Evolutionary conservation across 2,888 invertebrate genomes (phyloP), one percentile per base, ranked within the genome.

Genomic region (Torymus aiolomorphi): DNA sequence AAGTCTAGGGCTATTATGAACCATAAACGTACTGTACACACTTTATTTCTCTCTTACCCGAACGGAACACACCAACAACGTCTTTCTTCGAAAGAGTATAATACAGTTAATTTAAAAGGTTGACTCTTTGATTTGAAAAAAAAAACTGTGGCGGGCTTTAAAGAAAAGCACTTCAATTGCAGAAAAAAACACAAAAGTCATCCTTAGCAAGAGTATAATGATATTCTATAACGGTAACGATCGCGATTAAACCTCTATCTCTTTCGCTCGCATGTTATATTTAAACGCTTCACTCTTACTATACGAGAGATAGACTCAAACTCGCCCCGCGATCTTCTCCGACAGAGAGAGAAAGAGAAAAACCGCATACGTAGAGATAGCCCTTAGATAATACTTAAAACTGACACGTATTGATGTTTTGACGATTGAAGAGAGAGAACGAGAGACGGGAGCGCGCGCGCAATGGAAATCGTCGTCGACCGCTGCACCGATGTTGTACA

Each of bases 1-100:
- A 79, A 81, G 67, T 76, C 76, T 70, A 79, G 73, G 78, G 70
- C 65, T 81, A 76, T 70, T 81, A 73, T 66, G 18, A 78, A 67
- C 3, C 51, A 76, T 31, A 71, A 67, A 71, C 42, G 18, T 57
- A 52, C 31, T 78, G 61, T 59, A 72, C 52, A 56, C 59, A 54
- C 20, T 69, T 78, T 76, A 75, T 78, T 81, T 76, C 62, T 72
- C 5, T 63, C 31, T 42, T 42, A 81, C 72, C 78, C 49, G 18
- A 59, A 42, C 20, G 18, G 69, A 72, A 24, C 51, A 67, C 59
- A 31, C 24, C 18, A 8, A 24, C 14, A 18, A 66, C 52, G 52
- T 54, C 42, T 18, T 54, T 70, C 54, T 54, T 80, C 12, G 0
- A 62, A 52, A 65, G n/a, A 42, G 52, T 57, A 18, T 49, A 57